Evolutionary conservation across 2,113 vertebrate species (phyloP).

Genomic region (Atlantisia rogersi): DNA sequence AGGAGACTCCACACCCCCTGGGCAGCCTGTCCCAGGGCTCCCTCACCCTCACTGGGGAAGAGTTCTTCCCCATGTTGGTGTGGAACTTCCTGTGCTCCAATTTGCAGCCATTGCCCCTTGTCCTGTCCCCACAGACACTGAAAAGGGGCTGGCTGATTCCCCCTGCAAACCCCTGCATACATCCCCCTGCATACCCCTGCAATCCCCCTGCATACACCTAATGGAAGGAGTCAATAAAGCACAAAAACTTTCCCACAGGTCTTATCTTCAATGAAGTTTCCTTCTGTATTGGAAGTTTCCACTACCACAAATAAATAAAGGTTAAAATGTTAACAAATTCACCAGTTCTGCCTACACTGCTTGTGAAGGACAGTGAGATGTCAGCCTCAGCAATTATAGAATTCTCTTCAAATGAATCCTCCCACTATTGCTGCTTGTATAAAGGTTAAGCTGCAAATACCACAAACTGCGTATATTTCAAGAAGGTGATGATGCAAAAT

Average conservation of each 20-base stretch:
- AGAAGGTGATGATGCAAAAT: background rate
- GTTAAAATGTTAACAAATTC: background rate
- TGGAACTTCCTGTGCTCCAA: too few species aligned
- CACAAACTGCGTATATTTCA: background rate
- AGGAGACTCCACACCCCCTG: too few species aligned
- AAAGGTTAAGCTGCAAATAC: background rate
- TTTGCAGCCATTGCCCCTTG: too few species aligned
- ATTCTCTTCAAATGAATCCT: background rate
- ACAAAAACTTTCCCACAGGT: background rate
- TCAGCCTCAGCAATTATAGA: background rate
- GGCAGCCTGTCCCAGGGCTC: too few species aligned
- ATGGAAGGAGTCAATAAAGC: background rate
- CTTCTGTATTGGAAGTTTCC: background rate
- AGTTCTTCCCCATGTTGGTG: too few species aligned
- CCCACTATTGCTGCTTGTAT: background rate
- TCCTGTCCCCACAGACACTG: too few species aligned
- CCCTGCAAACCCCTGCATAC: too few species aligned
- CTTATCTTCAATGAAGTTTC: background rate
- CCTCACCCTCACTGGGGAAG: too few species aligned
- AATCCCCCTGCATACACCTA: too few species aligned
- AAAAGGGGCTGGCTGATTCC: too few species aligned
- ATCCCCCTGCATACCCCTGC: too few species aligned
- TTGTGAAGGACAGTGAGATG: background rate
- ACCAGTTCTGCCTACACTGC: background rate
- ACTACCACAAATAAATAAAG: background rate